Evolutionary conservation across 2,113 vertebrate species (phyloP).

Genomic region (Equus quagga): DNA sequence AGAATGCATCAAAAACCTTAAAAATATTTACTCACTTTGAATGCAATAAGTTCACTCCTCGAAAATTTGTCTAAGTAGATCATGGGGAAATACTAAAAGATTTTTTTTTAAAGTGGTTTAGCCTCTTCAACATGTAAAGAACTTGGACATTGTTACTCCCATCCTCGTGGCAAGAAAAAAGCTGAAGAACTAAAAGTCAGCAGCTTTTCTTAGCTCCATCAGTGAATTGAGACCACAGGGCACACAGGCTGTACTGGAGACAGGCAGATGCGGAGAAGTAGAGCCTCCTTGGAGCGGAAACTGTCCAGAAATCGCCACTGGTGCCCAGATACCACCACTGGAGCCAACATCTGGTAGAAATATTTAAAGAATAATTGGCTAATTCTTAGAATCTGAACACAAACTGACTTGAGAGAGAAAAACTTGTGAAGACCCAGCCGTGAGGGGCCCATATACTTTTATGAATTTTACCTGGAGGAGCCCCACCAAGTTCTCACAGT

Average conservation of each 20-base stretch:
- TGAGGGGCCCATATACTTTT: neutral
- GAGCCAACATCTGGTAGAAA: neutral
- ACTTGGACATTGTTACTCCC: neutral
- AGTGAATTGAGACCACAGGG: neutral
- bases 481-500: neutral
- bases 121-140: neutral
- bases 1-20: neutral
- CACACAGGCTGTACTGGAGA: neutral
- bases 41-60: neutral
- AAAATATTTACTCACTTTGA: neutral
- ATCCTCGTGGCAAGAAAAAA: neutral
- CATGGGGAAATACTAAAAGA: neutral
- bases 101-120: neutral
- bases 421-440: neutral
- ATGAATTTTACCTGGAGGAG: neutral
- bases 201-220: neutral
- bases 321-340: neutral
- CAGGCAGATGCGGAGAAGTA: neutral
- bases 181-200: neutral
- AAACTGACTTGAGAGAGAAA: neutral
- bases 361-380: neutral
- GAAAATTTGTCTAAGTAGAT: neutral
- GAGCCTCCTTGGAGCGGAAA: neutral
- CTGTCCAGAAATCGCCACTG: neutral
- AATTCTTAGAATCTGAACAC: neutral